These are phyloP conservation scores for Eurystomus glaucurus DNA, from an alignment of 2,797 vertebrate genomes.

Conservation along the genomic window DNA sequence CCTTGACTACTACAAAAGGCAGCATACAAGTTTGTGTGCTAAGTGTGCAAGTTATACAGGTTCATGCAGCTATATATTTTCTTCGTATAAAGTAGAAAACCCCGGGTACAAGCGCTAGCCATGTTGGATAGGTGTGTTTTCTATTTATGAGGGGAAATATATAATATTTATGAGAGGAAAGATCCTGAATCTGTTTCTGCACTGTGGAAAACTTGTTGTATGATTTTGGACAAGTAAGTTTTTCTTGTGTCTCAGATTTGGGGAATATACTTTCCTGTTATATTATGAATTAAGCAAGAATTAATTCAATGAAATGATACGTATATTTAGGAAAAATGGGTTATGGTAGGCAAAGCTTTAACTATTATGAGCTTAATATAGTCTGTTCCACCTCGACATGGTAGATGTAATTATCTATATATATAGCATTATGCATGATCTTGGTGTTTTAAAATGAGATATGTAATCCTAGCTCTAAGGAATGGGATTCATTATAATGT, in stretches of 20 bases:
- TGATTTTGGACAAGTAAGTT: neutral
- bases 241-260: neutral
- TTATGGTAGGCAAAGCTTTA: conserved; percentile 45
- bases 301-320: neutral
- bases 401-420: conserved; percentile 66
- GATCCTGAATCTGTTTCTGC: neutral
- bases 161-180: neutral
- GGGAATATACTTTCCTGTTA: neutral
- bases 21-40: neutral
- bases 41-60: neutral
- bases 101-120: neutral
- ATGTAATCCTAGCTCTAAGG: conserved; percentile 57
- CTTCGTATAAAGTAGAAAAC: neutral
- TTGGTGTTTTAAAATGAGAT: conserved; percentile 65
- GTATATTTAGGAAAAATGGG: neutral
- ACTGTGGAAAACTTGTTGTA: neutral
- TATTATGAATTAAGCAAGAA: neutral
- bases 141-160: neutral
- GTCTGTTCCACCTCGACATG: conserved; percentile 19
- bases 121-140: neutral
- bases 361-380: conserved; percentile 34
- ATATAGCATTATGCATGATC: conserved; percentile 49
- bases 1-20: neutral
- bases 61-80: neutral
- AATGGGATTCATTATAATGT: conserved; percentile 50